phyloP scores from a whole-genome alignment of 2,888 invertebrate species.

The Agriopis marginaria region DNA sequence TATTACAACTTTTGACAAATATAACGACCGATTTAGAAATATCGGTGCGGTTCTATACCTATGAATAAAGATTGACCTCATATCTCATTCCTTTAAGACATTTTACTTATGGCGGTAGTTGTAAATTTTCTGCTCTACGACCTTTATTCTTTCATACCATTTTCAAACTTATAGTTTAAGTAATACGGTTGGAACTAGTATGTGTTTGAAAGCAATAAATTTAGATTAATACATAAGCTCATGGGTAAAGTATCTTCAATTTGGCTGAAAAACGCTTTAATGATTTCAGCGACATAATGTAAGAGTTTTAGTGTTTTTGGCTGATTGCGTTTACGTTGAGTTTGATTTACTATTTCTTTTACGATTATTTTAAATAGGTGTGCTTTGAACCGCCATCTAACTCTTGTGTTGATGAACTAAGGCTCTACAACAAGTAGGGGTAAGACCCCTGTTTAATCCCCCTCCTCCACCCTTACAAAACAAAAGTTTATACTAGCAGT shows the following conservation, averaged over 20 bases:
- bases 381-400: not conserved
- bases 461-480: too few relatives aligned
- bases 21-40: conserved; percentile 60
- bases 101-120: conserved; percentile 75
- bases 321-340: conserved; percentile 9
- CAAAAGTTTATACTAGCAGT: too few relatives aligned
- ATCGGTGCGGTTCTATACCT: conserved; percentile 54
- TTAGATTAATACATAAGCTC: conserved; percentile 46
- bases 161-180: conserved; percentile 16
- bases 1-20: conserved; percentile 69
- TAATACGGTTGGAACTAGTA: conserved; percentile 29
- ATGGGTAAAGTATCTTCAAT: conserved; percentile 44
- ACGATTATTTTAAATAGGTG: not conserved
- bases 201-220: conserved; percentile 40
- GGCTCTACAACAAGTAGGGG: too few relatives aligned
- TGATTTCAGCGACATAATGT: conserved; percentile 38
- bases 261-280: conserved; percentile 43
- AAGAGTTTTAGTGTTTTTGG: conserved; percentile 23
- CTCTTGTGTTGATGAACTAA: not conserved
- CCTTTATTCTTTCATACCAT: conserved; percentile 21
- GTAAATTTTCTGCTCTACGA: conserved; percentile 69
- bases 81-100: conserved; percentile 72
- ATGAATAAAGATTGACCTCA: conserved; percentile 76
- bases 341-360: conserved; percentile 6
- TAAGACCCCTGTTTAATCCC: too few relatives aligned